phyloP scores from a whole-genome alignment of 2,888 invertebrate species.

The Megamerina dolium region DNA sequence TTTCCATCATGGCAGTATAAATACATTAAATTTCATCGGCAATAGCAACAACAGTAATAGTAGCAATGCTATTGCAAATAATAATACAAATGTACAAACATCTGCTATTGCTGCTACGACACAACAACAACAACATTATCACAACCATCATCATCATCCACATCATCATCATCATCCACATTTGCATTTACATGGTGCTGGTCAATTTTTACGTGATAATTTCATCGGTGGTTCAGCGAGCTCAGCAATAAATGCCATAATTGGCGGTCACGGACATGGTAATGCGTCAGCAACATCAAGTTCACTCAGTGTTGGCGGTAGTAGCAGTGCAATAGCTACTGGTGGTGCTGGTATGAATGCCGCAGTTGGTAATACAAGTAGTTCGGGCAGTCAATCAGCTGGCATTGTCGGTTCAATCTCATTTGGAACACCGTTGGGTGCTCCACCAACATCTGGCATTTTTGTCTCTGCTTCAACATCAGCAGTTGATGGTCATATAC shows the following conservation, averaged over 20 bases:
- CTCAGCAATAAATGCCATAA: constrained; percentile 43
- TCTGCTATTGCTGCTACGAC: constrained; percentile 8
- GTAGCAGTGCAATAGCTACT: constrained; percentile 15
- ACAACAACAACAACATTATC: constrained; percentile 17
- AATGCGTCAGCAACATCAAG: constrained; percentile 8
- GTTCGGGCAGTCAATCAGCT: constrained; percentile 50
- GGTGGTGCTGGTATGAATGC: constrained; percentile 19
- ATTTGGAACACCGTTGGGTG: constrained; percentile 31
- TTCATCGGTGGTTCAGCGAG: constrained; percentile 45
- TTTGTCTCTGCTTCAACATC: constrained; percentile 22
- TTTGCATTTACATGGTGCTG: constrained; percentile 40
- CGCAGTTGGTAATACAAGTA: constrained; percentile 39
- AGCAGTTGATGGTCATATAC: constrained; percentile 30
- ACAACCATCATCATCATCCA: constrained; percentile 20
- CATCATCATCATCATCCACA: constrained; percentile 35
- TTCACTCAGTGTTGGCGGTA: constrained; percentile 8
- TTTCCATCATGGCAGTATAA: constrained; percentile 25
- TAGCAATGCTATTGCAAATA: constrained; percentile 26
- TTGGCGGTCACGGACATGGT: constrained; percentile 28
- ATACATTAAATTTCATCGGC: constrained; percentile 21
- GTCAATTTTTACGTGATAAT: constrained; percentile 39
- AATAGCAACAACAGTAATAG: constrained; percentile 34
- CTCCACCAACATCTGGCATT: constrained; percentile 19
- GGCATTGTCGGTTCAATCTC: constrained; percentile 40
- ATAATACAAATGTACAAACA: constrained; percentile 16